Evolutionary conservation across 2,113 vertebrate genomes (phyloP).

Genomic region (Actenoides hombroni): DNA sequence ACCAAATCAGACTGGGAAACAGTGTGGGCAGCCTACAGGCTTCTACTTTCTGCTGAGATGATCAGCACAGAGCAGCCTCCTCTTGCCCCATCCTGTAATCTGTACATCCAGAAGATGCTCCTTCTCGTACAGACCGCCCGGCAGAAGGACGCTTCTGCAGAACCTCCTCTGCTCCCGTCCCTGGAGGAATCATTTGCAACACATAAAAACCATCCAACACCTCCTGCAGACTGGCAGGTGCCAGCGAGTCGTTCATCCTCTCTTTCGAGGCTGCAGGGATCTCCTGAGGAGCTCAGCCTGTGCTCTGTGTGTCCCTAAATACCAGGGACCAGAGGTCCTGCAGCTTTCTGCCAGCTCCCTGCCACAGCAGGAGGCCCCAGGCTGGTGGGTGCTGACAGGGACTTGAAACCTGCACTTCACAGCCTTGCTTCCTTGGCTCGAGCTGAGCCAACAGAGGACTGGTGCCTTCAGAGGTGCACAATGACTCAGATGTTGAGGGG

Average conservation of each 20-base stretch:
- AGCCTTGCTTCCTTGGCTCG: background rate
- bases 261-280: background rate
- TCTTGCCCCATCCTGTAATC: background rate
- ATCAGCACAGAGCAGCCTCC: background rate
- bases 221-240: background rate
- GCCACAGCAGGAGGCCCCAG: background rate
- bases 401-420: background rate
- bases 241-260: background rate
- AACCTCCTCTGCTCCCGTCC: background rate
- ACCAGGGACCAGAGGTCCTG: background rate
- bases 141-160: background rate
- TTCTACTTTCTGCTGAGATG: background rate
- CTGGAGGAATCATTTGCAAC: background rate
- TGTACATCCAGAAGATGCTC: background rate
- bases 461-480: background rate
- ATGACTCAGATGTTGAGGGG: slow-evolving; percentile 20
- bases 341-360: background rate
- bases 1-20: background rate
- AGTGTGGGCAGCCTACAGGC: background rate
- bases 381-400: background rate
- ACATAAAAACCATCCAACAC: background rate
- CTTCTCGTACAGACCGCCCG: background rate
- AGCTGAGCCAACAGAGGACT: background rate
- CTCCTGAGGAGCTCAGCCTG: background rate
- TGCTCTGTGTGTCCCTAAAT: background rate